These are phyloP conservation scores for Clivina fossor DNA, from an alignment of 2,888 invertebrate species.

Conservation along the genomic window DNA sequence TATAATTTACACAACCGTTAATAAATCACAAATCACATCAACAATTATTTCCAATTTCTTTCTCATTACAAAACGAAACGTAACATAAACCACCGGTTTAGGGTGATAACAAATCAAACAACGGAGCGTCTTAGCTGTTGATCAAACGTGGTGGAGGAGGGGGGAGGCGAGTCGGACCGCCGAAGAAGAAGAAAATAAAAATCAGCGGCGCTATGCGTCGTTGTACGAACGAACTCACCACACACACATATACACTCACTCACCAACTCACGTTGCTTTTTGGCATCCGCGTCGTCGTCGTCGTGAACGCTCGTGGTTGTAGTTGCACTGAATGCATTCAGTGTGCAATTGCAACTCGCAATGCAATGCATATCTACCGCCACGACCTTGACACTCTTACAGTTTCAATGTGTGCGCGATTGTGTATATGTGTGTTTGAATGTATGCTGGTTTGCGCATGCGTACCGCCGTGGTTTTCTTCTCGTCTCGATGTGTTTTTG, in stretches of 20 bases:
- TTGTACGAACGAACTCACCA: not conserved
- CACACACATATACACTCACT: no score
- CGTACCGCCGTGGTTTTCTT: constrained; percentile 2
- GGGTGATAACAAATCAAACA: no score
- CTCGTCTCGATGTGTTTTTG: constrained; percentile 20
- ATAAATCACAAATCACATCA: no score
- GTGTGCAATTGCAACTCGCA: constrained; percentile 50
- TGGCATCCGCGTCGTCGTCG: constrained; percentile 20
- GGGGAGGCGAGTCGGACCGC: no score
- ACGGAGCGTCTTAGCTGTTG: no score
- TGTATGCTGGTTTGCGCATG: constrained; percentile 28
- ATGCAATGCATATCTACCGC: constrained; percentile 51
- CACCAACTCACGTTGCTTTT: constrained; percentile 3
- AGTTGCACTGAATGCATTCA: constrained; percentile 45
- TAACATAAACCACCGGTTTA: no score
- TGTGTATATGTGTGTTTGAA: constrained; percentile 12
- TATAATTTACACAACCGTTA: no score
- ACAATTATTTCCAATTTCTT: no score
- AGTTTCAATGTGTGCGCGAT: constrained; percentile 33
- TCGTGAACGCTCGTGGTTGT: constrained; percentile 9
- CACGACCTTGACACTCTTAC: constrained; percentile 53
- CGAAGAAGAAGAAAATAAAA: no score
- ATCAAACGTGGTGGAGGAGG: no score
- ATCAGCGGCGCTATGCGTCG: no score
- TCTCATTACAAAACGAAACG: no score